Evolutionary conservation across 2,113 vertebrate species (phyloP).

Genomic region (Acanthisitta chloris): DNA sequence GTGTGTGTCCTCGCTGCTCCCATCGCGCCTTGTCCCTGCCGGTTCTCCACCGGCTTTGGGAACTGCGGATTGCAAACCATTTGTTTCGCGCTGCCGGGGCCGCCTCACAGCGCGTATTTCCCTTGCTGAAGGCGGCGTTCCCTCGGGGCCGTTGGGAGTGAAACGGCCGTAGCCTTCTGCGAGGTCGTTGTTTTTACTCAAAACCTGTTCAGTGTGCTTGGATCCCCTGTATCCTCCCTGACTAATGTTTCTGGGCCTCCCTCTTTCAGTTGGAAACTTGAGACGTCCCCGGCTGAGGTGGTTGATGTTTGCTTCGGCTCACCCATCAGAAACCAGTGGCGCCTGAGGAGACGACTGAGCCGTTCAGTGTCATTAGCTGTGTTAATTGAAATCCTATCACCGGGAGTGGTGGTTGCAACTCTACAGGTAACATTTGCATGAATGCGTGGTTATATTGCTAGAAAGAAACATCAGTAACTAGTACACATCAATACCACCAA

Average conservation of each 20-base stretch:
- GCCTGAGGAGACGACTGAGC: neutral
- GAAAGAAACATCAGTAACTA: neutral
- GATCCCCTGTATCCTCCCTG: neutral
- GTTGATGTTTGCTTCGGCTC: neutral
- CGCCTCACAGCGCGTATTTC: rapidly evolving
- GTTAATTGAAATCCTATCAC: neutral
- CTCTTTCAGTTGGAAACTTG: neutral
- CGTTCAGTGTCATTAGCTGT: neutral
- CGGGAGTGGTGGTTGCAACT: neutral
- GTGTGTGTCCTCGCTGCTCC: too few species aligned
- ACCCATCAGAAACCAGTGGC: neutral
- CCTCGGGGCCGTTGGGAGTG: neutral
- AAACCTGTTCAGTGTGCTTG: neutral
- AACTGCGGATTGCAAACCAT: rapidly evolving
- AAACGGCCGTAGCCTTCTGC: rapidly evolving
- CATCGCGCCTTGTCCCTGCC: rapidly evolving
- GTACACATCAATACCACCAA: neutral
- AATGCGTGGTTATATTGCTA: neutral
- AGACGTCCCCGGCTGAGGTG: rapidly evolving
- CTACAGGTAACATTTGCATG: rapidly evolving
- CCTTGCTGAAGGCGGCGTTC: neutral
- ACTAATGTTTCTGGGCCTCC: neutral
- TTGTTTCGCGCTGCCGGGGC: rapidly evolving
- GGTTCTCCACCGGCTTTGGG: neutral
- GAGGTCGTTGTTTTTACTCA: neutral